A percentile compares a stretch with the other conserved stretches of the same genome.
Evolutionary conservation across 2,797 vertebrate species (phyloP).

Genomic region (Petrocephalus sullivani): DNA sequence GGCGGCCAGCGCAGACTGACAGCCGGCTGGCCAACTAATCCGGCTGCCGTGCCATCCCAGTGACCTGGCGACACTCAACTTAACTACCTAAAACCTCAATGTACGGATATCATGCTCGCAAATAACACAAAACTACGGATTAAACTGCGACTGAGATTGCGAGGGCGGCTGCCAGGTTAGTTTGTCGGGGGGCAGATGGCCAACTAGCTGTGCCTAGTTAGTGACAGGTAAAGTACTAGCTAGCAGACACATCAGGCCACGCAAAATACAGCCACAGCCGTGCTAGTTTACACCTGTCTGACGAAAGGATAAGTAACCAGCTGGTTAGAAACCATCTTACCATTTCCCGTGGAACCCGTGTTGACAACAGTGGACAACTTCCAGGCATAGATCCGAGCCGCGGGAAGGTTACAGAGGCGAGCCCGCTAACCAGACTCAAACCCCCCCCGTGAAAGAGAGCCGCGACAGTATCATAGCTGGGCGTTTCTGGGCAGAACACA

Average conservation of each 20-base stretch:
- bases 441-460: not conserved
- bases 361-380: slow-evolving; percentile 20
- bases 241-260: not conserved
- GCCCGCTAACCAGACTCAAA: not conserved
- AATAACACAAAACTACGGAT: not conserved
- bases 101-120: not conserved
- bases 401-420: not conserved
- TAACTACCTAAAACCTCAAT: not conserved
- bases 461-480: not conserved
- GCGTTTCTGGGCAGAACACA: not conserved
- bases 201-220: not conserved
- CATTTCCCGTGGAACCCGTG: slow-evolving; percentile 48
- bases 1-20: not conserved
- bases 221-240: not conserved
- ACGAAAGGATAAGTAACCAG: not conserved
- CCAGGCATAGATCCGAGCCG: slow-evolving; percentile 6
- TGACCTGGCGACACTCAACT: not conserved
- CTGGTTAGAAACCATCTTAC: slow-evolving; percentile 31
- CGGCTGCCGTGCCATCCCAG: not conserved
- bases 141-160: not conserved
- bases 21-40: not conserved
- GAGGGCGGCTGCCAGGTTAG: not conserved
- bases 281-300: not conserved
- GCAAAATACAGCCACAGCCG: not conserved
- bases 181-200: not conserved